These are phyloP conservation scores for Macrocentrus cingulum DNA, from an alignment of 1,140 invertebrate genomes.

Conservation along the genomic window DNA sequence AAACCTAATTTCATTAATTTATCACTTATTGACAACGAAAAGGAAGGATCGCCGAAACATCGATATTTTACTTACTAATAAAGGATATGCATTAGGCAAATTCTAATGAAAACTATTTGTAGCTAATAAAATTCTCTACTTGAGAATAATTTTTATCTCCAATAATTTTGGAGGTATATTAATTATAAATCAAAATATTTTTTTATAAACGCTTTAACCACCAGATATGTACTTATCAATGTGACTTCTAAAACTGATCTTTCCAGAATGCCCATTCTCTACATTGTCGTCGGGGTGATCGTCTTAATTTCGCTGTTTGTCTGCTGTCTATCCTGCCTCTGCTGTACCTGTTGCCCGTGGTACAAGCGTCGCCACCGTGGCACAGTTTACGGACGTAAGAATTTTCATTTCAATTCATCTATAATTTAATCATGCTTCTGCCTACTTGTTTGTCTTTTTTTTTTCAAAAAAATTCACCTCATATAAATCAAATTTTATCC, in stretches of 20 bases:
- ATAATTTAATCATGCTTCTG: background rate
- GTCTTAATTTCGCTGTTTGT: slow-evolving; percentile 32
- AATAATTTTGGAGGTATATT: too few species aligned
- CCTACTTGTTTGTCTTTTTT: too few species aligned
- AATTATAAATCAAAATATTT: slow-evolving; percentile 4
- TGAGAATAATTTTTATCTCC: too few species aligned
- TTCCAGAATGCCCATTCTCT: slow-evolving; percentile 37
- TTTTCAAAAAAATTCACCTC: too few species aligned
- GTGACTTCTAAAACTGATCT: too few species aligned
- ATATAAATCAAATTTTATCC: too few species aligned
- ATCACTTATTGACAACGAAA: background rate
- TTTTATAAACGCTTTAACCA: too few species aligned
- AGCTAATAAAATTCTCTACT: too few species aligned
- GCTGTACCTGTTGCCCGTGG: slow-evolving; percentile 49
- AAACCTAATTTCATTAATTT: background rate
- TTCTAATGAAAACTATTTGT: background rate
- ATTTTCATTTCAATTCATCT: background rate
- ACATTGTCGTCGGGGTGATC: slow-evolving; percentile 17
- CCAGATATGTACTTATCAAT: too few species aligned
- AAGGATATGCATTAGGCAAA: too few species aligned
- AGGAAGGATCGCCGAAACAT: too few species aligned
- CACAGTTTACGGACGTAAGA: slow-evolving; percentile 47
- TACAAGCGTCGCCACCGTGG: slow-evolving; percentile 46
- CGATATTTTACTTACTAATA: too few species aligned
- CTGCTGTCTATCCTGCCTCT: slow-evolving; percentile 44